Evolutionary conservation across 2,113 vertebrate genomes (phyloP).

Genomic region (Myanophis thanlyinensis): DNA sequence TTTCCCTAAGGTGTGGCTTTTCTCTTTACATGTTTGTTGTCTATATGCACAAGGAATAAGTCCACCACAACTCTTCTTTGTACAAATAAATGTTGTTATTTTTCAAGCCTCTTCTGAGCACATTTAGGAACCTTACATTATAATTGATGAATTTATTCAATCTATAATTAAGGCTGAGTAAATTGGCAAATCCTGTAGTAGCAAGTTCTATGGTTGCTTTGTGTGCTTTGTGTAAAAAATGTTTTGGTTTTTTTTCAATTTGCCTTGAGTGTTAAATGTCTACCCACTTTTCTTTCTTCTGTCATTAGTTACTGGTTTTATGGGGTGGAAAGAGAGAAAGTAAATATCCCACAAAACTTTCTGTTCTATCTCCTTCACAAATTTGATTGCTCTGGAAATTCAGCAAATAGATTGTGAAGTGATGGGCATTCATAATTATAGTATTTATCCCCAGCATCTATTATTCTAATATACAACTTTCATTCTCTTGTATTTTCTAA

Average conservation of each 20-base stretch:
- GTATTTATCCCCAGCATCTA: background rate
- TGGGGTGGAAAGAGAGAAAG: background rate
- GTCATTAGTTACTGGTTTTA: background rate
- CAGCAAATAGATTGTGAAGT: background rate
- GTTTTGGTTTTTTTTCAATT: background rate
- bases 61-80: no score
- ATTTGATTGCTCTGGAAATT: background rate
- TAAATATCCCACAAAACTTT: background rate
- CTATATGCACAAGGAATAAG: no score
- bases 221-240: background rate
- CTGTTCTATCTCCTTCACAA: no score
- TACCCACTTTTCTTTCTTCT: background rate
- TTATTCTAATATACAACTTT: conserved; percentile 6
- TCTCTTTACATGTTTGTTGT: no score
- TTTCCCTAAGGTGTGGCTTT: no score
- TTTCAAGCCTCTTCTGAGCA: no score
- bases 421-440: background rate
- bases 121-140: no score
- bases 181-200: background rate
- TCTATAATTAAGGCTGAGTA: background rate
- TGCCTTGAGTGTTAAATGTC: background rate
- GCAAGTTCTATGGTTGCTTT: background rate
- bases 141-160: background rate
- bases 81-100: no score
- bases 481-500: conserved; percentile 17